Conservation (phyloP, 2,888 invertebrate species). For the Sphaerophoria taeniata region DNA sequence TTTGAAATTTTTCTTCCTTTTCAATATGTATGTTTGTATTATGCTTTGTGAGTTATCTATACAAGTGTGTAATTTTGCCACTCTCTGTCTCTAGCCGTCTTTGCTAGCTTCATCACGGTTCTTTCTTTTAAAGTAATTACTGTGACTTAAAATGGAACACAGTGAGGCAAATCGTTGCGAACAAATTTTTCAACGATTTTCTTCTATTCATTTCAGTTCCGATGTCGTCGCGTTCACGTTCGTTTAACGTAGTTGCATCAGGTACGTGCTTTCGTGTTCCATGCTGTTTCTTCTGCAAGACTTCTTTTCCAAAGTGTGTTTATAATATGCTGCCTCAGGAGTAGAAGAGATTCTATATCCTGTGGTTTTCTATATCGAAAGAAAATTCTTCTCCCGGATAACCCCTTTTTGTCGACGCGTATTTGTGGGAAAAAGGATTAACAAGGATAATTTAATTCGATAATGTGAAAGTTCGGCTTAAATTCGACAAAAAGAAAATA, state of each 20-base stretch:
- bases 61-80: conserved; percentile 38
- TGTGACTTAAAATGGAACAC: conserved; percentile 56
- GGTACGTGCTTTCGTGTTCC: conserved; percentile 49
- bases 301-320: conserved; percentile 18
- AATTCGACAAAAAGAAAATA: conserved; percentile 3
- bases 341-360: conserved; percentile 12
- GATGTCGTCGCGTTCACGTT: conserved; percentile 65
- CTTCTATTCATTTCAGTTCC: conserved; percentile 61
- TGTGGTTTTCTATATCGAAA: conserved; percentile 24
- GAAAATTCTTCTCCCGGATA: background rate
- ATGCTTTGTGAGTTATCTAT: conserved; percentile 22
- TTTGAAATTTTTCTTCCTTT: conserved; percentile 1
- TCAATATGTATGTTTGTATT: background rate
- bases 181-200: conserved; percentile 51
- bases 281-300: conserved; percentile 8
- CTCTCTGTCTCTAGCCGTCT: background rate
- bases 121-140: conserved; percentile 65
- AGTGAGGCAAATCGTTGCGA: conserved; percentile 51
- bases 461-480: conserved; percentile 50
- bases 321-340: conserved; percentile 1
- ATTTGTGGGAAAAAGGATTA: conserved; percentile 37
- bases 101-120: conserved; percentile 47
- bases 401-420: background rate
- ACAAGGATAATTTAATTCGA: conserved; percentile 53
- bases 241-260: conserved; percentile 51